Evolutionary conservation across 2,113 vertebrate species (phyloP), one percentile per base, ranked within the genome.

Genomic region (Cephalopholis sonnerati): DNA sequence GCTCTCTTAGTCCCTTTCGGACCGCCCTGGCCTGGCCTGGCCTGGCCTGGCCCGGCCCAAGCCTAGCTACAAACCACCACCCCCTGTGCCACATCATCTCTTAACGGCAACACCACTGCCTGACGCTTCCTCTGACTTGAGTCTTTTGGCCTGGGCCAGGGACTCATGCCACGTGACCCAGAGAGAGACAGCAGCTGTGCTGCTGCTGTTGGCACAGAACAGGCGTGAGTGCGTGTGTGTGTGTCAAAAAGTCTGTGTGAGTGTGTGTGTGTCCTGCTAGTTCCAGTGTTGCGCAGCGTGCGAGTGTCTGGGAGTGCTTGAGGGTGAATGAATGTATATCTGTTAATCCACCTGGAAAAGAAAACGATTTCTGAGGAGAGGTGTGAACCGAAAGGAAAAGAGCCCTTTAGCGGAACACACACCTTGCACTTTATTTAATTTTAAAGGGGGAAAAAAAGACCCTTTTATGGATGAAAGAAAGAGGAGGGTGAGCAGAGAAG

Each of bases 31-130:
- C 3, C 82, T n/a, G 55, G 74, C 55, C 65, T 17, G 32, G 55
- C 77, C 58, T 25, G 70, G 81, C 74, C 71, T 46, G 85, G 77
- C 81, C 77, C 51, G 66, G 77, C 82, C 87, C 77, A 67, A 75
- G 64, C 88, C 89, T 74, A 70, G 84, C 86, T 71, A 86, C 66
- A 75, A 89, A 87, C 86, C 91, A 69, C 86, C 81, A 80, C 89
- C 85, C 92, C 90, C 85, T 90, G 91, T 92, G 90, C 93, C 91
- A 87, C 93, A 87, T 90, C 89, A 87, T 93, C 90, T 91, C 90
- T 88, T 84, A 84, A 92, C 29, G 90, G 92, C 90, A 86, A 94
- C 91, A 89, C 87, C 90, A 94, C 93, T 95, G 94, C 92, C 95
- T 92, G 92, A 92, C 75, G 72, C 91, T 93, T 90, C 87, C 90